phyloP scores from a whole-genome alignment of 2,888 invertebrate species.

The Plagodis pulveraria region DNA sequence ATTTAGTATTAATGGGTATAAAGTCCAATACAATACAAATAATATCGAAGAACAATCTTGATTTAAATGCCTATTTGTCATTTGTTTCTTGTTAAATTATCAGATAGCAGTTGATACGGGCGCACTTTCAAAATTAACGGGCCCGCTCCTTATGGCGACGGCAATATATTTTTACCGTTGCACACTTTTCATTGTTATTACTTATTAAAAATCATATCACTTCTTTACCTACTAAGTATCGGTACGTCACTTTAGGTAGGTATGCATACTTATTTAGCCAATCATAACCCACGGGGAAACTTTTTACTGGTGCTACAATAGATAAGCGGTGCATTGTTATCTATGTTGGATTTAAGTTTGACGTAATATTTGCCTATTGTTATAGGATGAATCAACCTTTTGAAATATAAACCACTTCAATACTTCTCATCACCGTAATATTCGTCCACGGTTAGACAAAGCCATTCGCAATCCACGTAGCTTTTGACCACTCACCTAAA shows the following conservation, averaged over 20 bases:
- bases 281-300: no score
- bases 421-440: no score
- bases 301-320: neutral
- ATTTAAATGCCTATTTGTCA: neutral
- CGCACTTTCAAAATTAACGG: slow-evolving; percentile 16
- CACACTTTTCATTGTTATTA: slow-evolving; percentile 16
- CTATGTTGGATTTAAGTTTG: slow-evolving; percentile 25
- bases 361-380: slow-evolving; percentile 19
- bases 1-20: slow-evolving; percentile 4
- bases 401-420: neutral
- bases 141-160: slow-evolving; percentile 7
- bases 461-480: no score
- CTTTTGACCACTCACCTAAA: no score
- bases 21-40: slow-evolving; percentile 10
- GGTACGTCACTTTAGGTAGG: no score
- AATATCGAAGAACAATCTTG: no score
- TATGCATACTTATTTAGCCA: no score
- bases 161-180: slow-evolving; percentile 9
- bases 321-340: slow-evolving; percentile 33
- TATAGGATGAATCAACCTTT: neutral
- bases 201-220: no score
- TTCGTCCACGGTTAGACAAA: no score
- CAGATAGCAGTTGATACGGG: slow-evolving; percentile 16
- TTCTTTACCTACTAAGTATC: no score
- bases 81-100: slow-evolving; percentile 1